These are phyloP conservation scores for Hartigia nigra DNA, from an alignment of 2,888 invertebrate genomes.

Conservation along the genomic window DNA sequence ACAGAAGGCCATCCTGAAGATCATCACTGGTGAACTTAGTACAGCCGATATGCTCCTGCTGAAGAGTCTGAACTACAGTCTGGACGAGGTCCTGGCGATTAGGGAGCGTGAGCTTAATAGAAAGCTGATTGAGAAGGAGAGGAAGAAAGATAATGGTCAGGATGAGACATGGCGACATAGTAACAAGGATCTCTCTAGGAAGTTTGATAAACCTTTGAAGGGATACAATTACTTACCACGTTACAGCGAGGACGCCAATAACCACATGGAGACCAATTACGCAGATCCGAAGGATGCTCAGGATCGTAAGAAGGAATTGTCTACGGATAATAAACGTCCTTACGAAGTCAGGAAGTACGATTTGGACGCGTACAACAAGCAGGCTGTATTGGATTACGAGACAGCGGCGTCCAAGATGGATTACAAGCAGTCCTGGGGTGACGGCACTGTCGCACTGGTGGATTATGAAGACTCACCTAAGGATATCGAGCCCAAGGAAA, in stretches of 20 bases:
- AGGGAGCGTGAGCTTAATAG: conserved; percentile 51
- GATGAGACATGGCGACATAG: conserved; percentile 6
- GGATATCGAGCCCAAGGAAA: conserved; percentile 4
- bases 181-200: not conserved
- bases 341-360: conserved; percentile 17
- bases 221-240: not conserved
- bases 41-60: conserved; percentile 53
- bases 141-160: conserved; percentile 20
- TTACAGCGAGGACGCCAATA: not conserved
- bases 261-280: conserved; percentile 1
- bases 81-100: conserved; percentile 55
- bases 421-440: conserved; percentile 20
- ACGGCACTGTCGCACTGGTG: conserved; percentile 18
- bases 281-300: conserved; percentile 5
- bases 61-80: conserved; percentile 58
- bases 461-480: conserved; percentile 24
- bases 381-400: conserved; percentile 61
- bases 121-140: conserved; percentile 39
- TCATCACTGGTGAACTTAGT: conserved; percentile 58
- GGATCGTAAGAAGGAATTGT: not conserved
- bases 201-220: not conserved
- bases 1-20: conserved; percentile 59
- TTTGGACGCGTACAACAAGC: conserved; percentile 54
- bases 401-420: conserved; percentile 46
- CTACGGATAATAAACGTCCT: not conserved